Base-by-base conservation (phyloP, 2,888 invertebrate genomes). In the Leucophenga montana region DNA sequence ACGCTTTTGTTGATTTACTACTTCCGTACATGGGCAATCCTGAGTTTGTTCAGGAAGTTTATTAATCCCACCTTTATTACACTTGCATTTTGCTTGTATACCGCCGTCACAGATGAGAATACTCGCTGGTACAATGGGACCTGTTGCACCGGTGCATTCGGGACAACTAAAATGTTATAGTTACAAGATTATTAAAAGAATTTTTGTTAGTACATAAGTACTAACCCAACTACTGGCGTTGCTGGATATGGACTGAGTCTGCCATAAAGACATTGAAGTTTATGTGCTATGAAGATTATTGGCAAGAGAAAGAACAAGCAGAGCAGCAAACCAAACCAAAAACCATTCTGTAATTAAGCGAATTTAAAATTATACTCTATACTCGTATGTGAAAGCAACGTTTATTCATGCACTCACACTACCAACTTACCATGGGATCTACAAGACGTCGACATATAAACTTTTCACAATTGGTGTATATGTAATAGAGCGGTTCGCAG, bases 241-340 rank as follows among this genome's bases (percentile, higher is more conserved):
- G 95, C 95, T 73, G 95, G 93, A 90, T 95, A 95, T 61, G 95
- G 94, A 89, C 95, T 95, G 39, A 94, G 93, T 89, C 96, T 96
- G 85, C 94, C 93, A 90, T 97, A 98, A 50, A 97, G 92, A 56
- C 93, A 92, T 75, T 95, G 94, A 85, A 98, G 91, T 73, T 94
- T 93, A 78, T 94, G 93, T 78, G 95, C 93, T 78, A 95, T 91
- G 81, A 95, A 90, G 85, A 97, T 92, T 72, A 95, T 92, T 69
- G 97, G 95, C 85, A 95, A 91, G 89, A 96, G 94, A 79, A 97
- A 91, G 73, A 95, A 80, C 78, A 95, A 90, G 87, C 95, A 94
- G 92, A 95, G 95, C 75, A 95, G 92, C 73, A 97, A 91, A 74
- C 96, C 94, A 83, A 95, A 93, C 97, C 98, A 98, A 90, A 95